Percentiles rank a stretch among this genome's conserved stretches.
These are phyloP conservation scores for Pelobates cultripes DNA, from an alignment of 2,797 vertebrate genomes.

Conservation along the genomic window DNA sequence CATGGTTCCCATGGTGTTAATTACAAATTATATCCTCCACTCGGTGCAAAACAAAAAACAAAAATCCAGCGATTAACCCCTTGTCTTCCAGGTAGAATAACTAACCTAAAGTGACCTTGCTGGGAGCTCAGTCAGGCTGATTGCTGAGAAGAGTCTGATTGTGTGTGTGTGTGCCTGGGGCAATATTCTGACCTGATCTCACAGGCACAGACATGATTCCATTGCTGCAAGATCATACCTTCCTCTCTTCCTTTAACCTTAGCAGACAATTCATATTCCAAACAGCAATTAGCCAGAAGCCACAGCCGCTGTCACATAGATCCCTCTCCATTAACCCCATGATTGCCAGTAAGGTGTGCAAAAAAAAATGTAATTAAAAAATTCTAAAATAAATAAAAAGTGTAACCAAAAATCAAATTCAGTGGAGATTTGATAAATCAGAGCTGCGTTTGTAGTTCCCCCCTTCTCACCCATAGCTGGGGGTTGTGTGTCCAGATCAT, in stretches of 20 bases:
- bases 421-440: no score
- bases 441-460: no score
- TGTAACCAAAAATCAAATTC: no score
- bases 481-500: no score
- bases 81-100: neutral
- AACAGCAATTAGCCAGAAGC: slow-evolving; percentile 29
- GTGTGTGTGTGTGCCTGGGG: slow-evolving; percentile 56
- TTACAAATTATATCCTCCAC: neutral
- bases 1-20: neutral
- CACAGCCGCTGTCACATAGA: neutral
- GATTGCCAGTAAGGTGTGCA: neutral
- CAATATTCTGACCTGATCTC: slow-evolving; percentile 46
- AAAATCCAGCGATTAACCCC: neutral
- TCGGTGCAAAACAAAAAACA: no score
- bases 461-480: no score
- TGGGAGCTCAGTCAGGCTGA: slow-evolving; percentile 17
- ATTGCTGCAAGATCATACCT: slow-evolving; percentile 26
- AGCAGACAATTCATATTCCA: slow-evolving; percentile 39
- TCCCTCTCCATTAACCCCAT: slow-evolving; percentile 3
- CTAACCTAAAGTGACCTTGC: slow-evolving; percentile 37
- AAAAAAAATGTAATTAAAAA: no score
- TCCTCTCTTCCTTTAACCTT: slow-evolving; percentile 5
- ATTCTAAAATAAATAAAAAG: no score
- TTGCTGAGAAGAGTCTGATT: slow-evolving; percentile 29
- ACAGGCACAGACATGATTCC: slow-evolving; percentile 48